A percentile compares a stretch with the other conserved stretches of the same genome.
Evolutionary conservation across 2,888 invertebrate genomes (phyloP).

Genomic region (Tupiocoris notatus): DNA sequence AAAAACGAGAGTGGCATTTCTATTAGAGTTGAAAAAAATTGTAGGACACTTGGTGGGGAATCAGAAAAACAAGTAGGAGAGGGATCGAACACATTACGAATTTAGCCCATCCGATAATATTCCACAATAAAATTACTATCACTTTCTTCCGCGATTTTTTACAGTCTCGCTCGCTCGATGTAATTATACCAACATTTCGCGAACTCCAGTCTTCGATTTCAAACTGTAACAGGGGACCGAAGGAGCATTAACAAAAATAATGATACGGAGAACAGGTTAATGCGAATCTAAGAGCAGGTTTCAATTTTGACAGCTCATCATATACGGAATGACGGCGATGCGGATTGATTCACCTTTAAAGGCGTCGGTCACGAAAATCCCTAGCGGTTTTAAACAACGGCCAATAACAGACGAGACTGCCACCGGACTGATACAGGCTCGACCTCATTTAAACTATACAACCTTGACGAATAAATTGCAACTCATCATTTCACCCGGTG

Average conservation of each 20-base stretch:
- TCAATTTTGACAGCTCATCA: background rate
- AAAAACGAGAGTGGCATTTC: too few relatives aligned
- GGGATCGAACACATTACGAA: too few relatives aligned
- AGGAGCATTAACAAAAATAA: background rate
- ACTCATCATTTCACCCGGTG: too few relatives aligned
- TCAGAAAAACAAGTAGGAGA: too few relatives aligned
- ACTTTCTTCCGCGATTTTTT: too few relatives aligned
- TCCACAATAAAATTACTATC: too few relatives aligned
- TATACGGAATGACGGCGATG: background rate
- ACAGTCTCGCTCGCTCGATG: too few relatives aligned
- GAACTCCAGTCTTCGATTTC: background rate
- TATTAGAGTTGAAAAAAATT: too few relatives aligned
- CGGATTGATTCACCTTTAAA: background rate
- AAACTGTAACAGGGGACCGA: background rate
- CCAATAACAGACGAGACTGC: background rate
- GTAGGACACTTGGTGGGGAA: too few relatives aligned
- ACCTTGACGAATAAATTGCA: background rate
- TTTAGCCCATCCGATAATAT: too few relatives aligned
- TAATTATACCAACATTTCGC: too few relatives aligned
- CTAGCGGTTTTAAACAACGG: background rate
- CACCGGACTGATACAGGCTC: background rate
- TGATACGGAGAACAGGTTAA: background rate
- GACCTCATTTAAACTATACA: background rate
- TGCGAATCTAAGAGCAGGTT: background rate
- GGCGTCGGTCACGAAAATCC: background rate